These are phyloP conservation scores for Heliconius himera DNA, from an alignment of 1,140 invertebrate genomes.

Conservation along the genomic window DNA sequence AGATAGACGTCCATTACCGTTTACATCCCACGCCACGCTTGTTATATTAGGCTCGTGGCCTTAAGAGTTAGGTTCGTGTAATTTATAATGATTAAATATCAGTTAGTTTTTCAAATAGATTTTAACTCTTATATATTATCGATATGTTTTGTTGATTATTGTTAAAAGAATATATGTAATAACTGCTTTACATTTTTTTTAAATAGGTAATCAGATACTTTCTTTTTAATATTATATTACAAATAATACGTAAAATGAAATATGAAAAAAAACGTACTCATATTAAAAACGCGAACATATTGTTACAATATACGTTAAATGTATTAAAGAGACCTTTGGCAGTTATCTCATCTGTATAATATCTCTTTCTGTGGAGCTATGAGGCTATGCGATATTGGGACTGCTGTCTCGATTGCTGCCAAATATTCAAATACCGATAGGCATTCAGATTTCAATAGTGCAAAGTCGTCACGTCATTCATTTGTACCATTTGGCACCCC, in stretches of 20 bases:
- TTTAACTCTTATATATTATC: too few species aligned
- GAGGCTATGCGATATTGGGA: neutral
- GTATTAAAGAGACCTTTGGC: neutral
- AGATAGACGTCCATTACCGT: neutral
- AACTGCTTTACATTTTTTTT: too few species aligned
- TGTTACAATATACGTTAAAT: neutral
- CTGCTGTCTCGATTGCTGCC: neutral
- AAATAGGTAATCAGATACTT: too few species aligned
- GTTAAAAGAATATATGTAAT: too few species aligned
- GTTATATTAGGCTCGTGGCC: neutral
- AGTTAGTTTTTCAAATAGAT: neutral
- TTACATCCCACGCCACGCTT: neutral
- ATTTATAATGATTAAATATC: neutral
- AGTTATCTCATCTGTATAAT: neutral
- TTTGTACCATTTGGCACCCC: neutral
- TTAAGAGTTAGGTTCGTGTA: neutral
- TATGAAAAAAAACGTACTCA: too few species aligned
- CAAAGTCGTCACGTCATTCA: constrained; percentile 14
- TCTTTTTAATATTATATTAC: too few species aligned
- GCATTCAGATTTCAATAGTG: constrained; percentile 12
- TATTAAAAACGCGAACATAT: too few species aligned
- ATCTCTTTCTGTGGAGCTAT: neutral
- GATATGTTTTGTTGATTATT: too few species aligned
- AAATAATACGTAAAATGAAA: too few species aligned
- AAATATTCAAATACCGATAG: constrained; percentile 4